Percentiles rank a stretch among this genome's conserved stretches.
phyloP scores from a whole-genome alignment of 2,113 vertebrate species.

The Emydura subglobosa region DNA sequence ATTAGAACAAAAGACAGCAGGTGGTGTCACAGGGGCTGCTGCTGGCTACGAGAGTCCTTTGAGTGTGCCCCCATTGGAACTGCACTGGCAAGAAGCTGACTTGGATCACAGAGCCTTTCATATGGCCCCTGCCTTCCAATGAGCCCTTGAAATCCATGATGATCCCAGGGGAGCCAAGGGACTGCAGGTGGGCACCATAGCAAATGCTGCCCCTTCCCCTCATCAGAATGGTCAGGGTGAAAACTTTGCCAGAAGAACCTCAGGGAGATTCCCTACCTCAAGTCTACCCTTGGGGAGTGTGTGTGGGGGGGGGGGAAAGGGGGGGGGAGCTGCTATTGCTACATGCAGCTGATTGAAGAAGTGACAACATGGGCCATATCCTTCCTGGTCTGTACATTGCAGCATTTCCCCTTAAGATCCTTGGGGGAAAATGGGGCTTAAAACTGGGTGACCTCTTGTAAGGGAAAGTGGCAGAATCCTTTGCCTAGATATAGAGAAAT shows the following conservation, averaged over 20 bases:
- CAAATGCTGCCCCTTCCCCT: rapidly evolving
- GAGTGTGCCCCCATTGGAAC: neutral
- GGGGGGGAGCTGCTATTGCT: rapidly evolving
- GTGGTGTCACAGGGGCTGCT: neutral
- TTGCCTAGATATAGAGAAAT: neutral
- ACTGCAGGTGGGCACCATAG: rapidly evolving
- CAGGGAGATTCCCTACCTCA: neutral
- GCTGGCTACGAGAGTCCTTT: neutral
- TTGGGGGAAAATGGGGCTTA: neutral
- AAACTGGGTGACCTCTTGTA: neutral
- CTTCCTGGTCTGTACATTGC: rapidly evolving
- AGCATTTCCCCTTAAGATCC: rapidly evolving
- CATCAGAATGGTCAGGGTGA: neutral
- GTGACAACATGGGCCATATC: rapidly evolving
- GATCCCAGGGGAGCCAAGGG: neutral
- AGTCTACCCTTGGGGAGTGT: rapidly evolving
- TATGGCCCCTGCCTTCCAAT: neutral
- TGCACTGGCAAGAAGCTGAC: neutral
- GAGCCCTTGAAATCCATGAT: neutral
- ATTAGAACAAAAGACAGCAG: neutral
- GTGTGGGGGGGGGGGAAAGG: too few relatives aligned
- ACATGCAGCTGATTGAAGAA: neutral
- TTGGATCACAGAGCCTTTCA: neutral
- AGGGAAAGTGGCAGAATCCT: neutral
- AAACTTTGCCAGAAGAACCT: neutral